Evolutionary conservation across 1,140 invertebrate genomes (phyloP).

Genomic region (Heterodera schachtii): DNA sequence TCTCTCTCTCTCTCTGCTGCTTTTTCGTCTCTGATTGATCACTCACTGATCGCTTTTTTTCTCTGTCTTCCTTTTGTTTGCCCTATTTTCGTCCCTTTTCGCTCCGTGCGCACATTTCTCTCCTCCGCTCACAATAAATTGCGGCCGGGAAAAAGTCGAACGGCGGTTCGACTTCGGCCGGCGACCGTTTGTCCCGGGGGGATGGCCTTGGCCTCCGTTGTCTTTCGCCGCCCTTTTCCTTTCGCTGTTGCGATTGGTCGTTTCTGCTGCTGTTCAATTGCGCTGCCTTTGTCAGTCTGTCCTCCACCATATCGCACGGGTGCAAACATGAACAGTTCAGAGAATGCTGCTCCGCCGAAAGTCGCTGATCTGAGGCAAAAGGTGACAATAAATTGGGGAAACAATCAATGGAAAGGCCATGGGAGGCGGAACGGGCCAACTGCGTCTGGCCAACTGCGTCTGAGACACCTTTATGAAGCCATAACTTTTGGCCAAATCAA

Average conservation of each 20-base stretch:
- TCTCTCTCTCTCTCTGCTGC: too few relatives aligned
- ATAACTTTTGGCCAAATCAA: too few relatives aligned
- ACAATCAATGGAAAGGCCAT: too few relatives aligned
- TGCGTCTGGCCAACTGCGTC: too few relatives aligned
- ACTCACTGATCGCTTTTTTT: background rate
- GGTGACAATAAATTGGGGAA: background rate
- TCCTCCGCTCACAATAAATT: constrained; percentile 47
- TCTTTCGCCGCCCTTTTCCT: background rate
- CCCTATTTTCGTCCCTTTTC: background rate
- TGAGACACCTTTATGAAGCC: too few relatives aligned
- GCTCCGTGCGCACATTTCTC: constrained; percentile 25
- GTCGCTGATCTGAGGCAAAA: constrained; percentile 45
- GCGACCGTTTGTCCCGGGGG: background rate
- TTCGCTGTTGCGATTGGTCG: constrained; percentile 4
- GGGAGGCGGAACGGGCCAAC: too few relatives aligned
- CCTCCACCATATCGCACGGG: constrained; percentile 49
- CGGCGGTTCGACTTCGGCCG: constrained; percentile 8
- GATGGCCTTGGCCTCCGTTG: background rate
- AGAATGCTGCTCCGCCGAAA: constrained; percentile 31
- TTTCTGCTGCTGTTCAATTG: constrained; percentile 8
- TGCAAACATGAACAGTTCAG: constrained; percentile 52
- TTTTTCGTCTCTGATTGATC: too few relatives aligned
- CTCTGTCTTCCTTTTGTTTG: background rate
- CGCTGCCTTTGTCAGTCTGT: background rate
- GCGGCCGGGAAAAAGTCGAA: constrained; percentile 55